Conservation (phyloP, 2,888 invertebrate species). For the Catonia carolina region DNA sequence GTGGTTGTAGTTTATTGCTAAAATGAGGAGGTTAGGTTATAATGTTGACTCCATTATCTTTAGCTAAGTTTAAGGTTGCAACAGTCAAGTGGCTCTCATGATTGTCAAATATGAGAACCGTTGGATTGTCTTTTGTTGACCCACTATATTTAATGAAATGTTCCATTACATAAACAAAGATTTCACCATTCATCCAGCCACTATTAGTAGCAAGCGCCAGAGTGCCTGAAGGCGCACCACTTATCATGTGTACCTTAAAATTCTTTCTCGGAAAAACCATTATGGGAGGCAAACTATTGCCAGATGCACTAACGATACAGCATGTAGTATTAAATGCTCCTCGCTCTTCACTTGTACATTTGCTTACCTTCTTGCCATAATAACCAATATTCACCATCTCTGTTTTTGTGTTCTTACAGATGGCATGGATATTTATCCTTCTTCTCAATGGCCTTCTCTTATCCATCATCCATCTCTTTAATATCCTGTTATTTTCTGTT, state of each 20-base stretch:
- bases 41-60: constrained; percentile 1
- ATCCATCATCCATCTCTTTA: too few relatives aligned
- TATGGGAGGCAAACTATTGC: constrained; percentile 36
- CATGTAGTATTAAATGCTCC: constrained; percentile 39
- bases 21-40: background rate
- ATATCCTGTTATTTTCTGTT: too few relatives aligned
- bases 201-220: constrained; percentile 28
- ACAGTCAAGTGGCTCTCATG: constrained; percentile 33
- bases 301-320: constrained; percentile 37
- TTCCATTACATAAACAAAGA: constrained; percentile 26
- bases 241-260: constrained; percentile 26
- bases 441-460: constrained; percentile 60
- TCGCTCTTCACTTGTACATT: constrained; percentile 39
- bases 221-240: constrained; percentile 8
- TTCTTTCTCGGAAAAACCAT: constrained; percentile 39
- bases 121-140: constrained; percentile 35
- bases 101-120: constrained; percentile 38
- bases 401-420: too few relatives aligned
- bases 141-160: constrained; percentile 31
- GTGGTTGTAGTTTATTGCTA: constrained; percentile 12
- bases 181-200: constrained; percentile 29
- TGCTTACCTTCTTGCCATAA: constrained; percentile 35
- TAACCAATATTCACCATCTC: too few relatives aligned
- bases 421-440: constrained; percentile 57
- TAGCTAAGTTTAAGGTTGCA: background rate